phyloP scores from a whole-genome alignment of 1,140 invertebrate genomes.

The Drosophila sp. region DNA sequence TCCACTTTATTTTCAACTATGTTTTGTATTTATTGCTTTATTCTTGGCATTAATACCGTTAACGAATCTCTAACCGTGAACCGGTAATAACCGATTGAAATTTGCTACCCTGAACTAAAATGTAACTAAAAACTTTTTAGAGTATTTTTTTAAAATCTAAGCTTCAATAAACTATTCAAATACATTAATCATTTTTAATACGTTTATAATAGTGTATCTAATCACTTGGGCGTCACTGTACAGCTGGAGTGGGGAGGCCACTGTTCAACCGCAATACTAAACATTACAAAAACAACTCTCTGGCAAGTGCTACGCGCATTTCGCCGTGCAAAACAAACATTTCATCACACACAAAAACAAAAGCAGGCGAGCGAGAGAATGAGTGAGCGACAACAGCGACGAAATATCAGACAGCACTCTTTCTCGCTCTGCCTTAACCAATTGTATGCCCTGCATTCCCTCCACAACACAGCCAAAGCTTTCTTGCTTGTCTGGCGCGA shows the following conservation, averaged over 20 bases:
- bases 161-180: no score
- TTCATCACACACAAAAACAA: conserved; percentile 74
- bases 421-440: conserved; percentile 11
- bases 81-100: no score
- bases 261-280: conserved; percentile 70
- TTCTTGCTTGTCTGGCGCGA: conserved; percentile 60
- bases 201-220: no score
- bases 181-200: no score
- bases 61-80: no score
- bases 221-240: no score
- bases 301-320: conserved; percentile 74
- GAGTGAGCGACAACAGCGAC: conserved; percentile 51
- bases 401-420: conserved; percentile 68
- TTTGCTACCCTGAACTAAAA: no score
- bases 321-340: conserved; percentile 82
- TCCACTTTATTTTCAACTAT: no score
- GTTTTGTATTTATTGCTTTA: no score
- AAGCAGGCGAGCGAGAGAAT: conserved; percentile 44
- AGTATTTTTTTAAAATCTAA: no score
- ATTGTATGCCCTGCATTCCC: background rate
- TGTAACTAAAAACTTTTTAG: no score
- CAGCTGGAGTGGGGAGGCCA: conserved; percentile 22
- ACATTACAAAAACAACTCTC: conserved; percentile 61
- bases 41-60: no score
- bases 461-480: conserved; percentile 27